Conservation (phyloP, 2,113 vertebrate genomes). For the Peromyscus leucopus region DNA sequence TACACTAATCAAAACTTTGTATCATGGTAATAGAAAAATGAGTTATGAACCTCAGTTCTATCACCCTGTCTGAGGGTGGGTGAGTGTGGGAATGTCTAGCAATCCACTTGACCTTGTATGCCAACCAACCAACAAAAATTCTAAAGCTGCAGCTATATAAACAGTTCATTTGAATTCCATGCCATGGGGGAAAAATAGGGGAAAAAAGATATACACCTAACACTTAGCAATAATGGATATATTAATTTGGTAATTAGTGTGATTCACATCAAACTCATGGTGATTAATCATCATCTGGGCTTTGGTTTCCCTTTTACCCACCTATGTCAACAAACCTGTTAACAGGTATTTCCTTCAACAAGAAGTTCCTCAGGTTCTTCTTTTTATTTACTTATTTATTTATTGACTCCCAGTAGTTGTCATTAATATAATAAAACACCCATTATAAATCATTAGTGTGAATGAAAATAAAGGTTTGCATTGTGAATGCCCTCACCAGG, state of each 20-base stretch:
- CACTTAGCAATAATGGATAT: conserved; percentile 63
- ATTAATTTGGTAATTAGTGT: conserved; percentile 78
- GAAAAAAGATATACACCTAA: not conserved
- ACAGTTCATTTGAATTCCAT: conserved; percentile 22
- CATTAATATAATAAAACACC: conserved; percentile 88
- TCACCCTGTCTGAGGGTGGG: not conserved
- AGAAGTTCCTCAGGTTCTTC: conserved; percentile 69
- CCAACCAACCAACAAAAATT: not conserved
- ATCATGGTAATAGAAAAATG: not conserved
- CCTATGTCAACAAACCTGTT: conserved; percentile 81
- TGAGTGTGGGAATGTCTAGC: not conserved
- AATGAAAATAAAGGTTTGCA: conserved; percentile 87
- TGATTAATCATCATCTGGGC: conserved; percentile 77
- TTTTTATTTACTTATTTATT: conserved; percentile 53
- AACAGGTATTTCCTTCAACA: conserved; percentile 74
- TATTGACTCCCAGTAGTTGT: conserved; percentile 78
- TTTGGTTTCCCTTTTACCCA: conserved; percentile 79
- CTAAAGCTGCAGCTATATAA: not conserved
- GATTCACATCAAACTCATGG: conserved; percentile 61
- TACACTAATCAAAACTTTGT: not conserved
- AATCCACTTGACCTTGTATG: not conserved
- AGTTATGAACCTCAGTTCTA: not conserved
- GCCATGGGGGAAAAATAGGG: not conserved
- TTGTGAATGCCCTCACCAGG: conserved; percentile 85
- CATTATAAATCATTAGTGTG: conserved; percentile 88